A percentile compares a stretch with the other conserved stretches of the same genome.
These are phyloP conservation scores for Pantelozetes paolii DNA, from an alignment of 2,888 invertebrate genomes.

Conservation along the genomic window DNA sequence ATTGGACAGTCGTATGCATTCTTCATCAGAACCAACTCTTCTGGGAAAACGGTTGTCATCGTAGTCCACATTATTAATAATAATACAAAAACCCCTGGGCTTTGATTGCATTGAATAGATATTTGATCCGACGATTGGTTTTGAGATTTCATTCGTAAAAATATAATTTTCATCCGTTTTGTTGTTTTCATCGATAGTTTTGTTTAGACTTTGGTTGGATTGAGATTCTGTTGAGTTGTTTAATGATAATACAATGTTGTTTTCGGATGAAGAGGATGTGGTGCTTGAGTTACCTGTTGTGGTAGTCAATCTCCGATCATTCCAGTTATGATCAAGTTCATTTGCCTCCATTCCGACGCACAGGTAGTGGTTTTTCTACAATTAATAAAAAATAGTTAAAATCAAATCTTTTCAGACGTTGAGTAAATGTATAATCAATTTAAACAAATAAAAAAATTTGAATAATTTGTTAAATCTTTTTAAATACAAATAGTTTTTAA, in stretches of 20 bases:
- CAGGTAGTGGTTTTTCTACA: neutral
- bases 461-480: too few species aligned
- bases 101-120: conserved; percentile 14
- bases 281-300: neutral
- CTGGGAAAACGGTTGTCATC: neutral
- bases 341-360: neutral
- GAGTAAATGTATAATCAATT: too few species aligned
- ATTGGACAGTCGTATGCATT: conserved; percentile 24
- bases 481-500: too few species aligned
- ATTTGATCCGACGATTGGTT: neutral
- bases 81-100: conserved; percentile 40
- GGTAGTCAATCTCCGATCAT: neutral
- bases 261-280: neutral
- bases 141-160: neutral
- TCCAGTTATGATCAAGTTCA: neutral
- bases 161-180: neutral
- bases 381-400: too few species aligned
- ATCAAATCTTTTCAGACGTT: too few species aligned
- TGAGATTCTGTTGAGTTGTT: conserved; percentile 1
- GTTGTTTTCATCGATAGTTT: neutral
- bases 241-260: neutral
- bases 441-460: too few species aligned
- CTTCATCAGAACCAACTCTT: conserved; percentile 40
- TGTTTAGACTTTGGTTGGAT: conserved; percentile 1
- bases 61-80: conserved; percentile 43